A percentile compares a stretch with the other conserved stretches of the same genome.
Conservation (phyloP, 92 coral and sea anemone genomes). For the Scolanthus callimorphus region DNA sequence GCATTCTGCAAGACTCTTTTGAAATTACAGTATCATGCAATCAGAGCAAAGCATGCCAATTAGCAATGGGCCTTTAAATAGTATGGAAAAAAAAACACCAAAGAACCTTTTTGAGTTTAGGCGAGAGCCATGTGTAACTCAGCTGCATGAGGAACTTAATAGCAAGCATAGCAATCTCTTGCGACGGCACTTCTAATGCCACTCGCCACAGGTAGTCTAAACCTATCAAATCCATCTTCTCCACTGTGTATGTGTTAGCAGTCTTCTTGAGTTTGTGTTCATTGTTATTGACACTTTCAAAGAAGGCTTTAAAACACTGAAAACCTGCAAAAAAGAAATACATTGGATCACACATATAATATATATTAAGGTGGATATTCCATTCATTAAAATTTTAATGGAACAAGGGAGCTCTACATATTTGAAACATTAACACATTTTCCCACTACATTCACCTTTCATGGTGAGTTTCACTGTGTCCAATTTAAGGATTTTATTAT, state of each 20-base stretch:
- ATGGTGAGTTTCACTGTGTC: conserved; percentile 72
- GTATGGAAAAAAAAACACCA: not conserved
- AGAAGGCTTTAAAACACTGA: conserved; percentile 72
- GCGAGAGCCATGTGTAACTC: conserved; percentile 79
- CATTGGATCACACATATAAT: not conserved
- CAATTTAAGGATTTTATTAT: conserved; percentile 67
- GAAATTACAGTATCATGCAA: no score
- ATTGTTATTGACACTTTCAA: conserved; percentile 75
- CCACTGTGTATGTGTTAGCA: conserved; percentile 59
- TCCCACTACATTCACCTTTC: no score
- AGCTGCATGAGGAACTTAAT: conserved; percentile 60
- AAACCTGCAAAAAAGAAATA: conserved; percentile 34
- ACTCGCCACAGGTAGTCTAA: conserved; percentile 82
- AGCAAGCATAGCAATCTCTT: conserved; percentile 83
- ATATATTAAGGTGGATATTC: no score
- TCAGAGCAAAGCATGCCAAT: no score
- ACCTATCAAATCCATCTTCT: conserved; percentile 78
- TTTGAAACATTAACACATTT: no score
- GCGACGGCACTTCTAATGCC: conserved; percentile 74
- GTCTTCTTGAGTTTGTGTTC: conserved; percentile 76
- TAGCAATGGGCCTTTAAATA: no score
- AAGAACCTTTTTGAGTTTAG: conserved; percentile 74
- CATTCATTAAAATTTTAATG: no score
- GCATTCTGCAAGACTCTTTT: no score
- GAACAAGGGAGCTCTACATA: no score